phyloP scores from a whole-genome alignment of 2,888 invertebrate species.

The Brenthis daphne region DNA sequence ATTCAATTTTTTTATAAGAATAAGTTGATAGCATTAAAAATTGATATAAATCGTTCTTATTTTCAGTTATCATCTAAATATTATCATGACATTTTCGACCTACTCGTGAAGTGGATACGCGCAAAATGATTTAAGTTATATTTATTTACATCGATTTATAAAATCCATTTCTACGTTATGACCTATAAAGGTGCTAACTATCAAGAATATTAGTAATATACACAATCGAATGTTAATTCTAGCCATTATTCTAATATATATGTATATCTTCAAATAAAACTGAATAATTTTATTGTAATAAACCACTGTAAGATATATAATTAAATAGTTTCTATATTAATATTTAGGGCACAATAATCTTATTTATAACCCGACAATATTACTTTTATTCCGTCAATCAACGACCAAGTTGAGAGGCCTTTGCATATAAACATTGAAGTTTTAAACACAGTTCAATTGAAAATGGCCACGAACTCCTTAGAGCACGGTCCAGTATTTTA shows the following conservation, averaged over 20 bases:
- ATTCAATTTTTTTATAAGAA: too few relatives aligned
- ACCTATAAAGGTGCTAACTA: neutral
- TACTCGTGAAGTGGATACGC: neutral
- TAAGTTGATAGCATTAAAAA: too few relatives aligned
- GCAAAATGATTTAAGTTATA: neutral
- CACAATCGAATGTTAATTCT: neutral
- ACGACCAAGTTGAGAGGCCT: neutral
- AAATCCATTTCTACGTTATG: slow-evolving; percentile 9
- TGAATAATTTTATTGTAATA: neutral
- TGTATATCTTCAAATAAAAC: neutral
- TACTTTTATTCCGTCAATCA: neutral
- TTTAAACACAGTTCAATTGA: neutral
- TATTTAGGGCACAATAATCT: neutral
- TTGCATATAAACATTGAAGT: neutral
- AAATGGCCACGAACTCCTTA: slow-evolving; percentile 31
- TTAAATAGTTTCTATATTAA: too few relatives aligned
- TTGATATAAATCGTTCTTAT: too few relatives aligned
- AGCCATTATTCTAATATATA: neutral
- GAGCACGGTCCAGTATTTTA: slow-evolving; percentile 53
- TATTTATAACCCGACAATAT: neutral
- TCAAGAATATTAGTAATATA: slow-evolving; percentile 5
- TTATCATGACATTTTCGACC: too few relatives aligned
- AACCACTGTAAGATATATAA: too few relatives aligned
- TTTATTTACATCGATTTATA: slow-evolving; percentile 9
- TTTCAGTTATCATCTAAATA: too few relatives aligned